Base-by-base conservation (phyloP, 2,113 vertebrate genomes). In the Poeciliopsis retropinna region DNA sequence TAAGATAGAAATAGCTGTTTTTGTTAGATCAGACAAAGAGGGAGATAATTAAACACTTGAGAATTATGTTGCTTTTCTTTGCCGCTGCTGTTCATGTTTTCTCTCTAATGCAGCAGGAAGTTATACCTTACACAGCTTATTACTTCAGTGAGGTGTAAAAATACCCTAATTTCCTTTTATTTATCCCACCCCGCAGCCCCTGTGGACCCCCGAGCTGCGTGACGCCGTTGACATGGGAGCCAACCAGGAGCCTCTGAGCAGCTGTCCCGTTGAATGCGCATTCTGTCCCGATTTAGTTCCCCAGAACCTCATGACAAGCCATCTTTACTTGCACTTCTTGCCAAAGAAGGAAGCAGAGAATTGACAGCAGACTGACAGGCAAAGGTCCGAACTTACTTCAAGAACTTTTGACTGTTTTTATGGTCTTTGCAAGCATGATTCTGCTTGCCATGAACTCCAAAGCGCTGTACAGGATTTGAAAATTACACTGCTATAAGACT, bases 251-350 rank as follows among this genome's bases (percentile, higher is more conserved):
- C 73, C 83, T 80, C 94, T 91, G 92, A 94, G 92, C 88, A 93
- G 82, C 90, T 90, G 93, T 88, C 90, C 94, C 76, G 92, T 92
- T 89, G 93, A 95, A 88, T 99, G 97, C 92, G 96, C 96, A 92
- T 99, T 99, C 95, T 99, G 97, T 95, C 89, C 95, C 57, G 94
- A 96, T 87, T 94, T 95, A 91, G 96, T 99, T 91, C 97, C 96
- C 90, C 94, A 93, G 90, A 96, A 96, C 80, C 87, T 86, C 91
- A 97, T 98, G 95, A 95, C 96, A 85, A 94, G 95, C 93, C 97
- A 99, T 95, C 97, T 99, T 88, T 97, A 97, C 95, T 96, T 94
- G 87, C 98, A 99, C 94, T 98, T 96, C 93, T 94, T 90, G 51
- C 69, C 60, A 34, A 83, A 95, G 89, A 94, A 89, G 82, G 93